Conservation (phyloP, 1,140 invertebrate species). For the Bombus turneri region DNA sequence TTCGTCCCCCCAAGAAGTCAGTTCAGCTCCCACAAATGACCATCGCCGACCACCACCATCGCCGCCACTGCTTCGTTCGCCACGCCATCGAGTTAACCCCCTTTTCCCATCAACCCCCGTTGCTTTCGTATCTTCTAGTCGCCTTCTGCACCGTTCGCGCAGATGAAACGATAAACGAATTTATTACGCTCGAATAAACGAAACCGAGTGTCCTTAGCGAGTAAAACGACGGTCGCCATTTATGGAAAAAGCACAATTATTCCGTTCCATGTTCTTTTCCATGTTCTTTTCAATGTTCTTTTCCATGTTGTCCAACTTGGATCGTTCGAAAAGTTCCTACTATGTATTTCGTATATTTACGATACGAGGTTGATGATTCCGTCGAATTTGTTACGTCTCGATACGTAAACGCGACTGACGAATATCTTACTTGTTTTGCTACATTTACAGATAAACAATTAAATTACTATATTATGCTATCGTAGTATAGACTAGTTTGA, state of each 20-base stretch:
- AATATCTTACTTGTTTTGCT: conserved; percentile 32
- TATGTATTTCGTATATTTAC: neutral
- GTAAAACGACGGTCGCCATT: conserved; percentile 27
- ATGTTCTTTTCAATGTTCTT: neutral
- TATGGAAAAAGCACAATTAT: conserved; percentile 9
- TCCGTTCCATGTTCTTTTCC: neutral
- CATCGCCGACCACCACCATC: conserved; percentile 73
- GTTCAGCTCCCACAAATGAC: conserved; percentile 79
- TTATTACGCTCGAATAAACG: conserved; percentile 67
- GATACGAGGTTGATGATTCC: neutral
- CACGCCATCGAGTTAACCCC: conserved; percentile 60
- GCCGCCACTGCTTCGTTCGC: conserved; percentile 5
- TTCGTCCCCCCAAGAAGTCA: conserved; percentile 74
- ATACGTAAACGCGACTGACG: conserved; percentile 64
- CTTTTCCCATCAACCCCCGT: conserved; percentile 43
- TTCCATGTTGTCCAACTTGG: neutral
- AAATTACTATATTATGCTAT: neutral
- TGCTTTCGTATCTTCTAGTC: conserved; percentile 68
- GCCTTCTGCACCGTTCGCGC: conserved; percentile 63
- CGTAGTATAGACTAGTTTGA: conserved; percentile 7
- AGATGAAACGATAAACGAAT: conserved; percentile 76
- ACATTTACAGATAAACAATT: conserved; percentile 13
- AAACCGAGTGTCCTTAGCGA: conserved; percentile 32
- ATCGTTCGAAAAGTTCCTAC: neutral
- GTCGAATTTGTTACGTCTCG: conserved; percentile 62